phyloP scores from a whole-genome alignment of 2,113 vertebrate genomes.

The Cichladusa arquata region DNA sequence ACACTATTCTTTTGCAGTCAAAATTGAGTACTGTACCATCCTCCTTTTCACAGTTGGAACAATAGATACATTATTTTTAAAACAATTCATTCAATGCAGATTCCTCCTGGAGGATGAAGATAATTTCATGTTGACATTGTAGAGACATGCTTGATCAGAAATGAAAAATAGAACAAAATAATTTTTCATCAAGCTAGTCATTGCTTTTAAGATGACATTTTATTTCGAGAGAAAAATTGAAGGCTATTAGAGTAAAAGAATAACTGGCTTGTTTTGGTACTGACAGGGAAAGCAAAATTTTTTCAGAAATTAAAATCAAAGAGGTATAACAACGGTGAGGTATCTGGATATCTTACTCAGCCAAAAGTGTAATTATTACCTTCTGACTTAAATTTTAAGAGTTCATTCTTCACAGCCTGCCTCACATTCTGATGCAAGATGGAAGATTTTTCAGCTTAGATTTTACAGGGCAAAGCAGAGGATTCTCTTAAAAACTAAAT shows the following conservation, averaged over 20 bases:
- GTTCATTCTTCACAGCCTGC: not conserved
- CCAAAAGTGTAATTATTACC: not conserved
- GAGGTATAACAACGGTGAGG: not conserved
- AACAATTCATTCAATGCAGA: not conserved
- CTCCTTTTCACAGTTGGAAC: not conserved
- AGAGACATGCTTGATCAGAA: not conserved
- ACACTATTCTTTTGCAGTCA: not conserved
- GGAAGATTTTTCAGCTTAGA: not conserved
- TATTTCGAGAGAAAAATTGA: not conserved
- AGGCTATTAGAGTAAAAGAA: not conserved
- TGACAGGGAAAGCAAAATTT: not conserved
- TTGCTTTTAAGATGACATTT: not conserved
- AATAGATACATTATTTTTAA: not conserved
- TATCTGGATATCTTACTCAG: not conserved
- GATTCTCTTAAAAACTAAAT: not conserved
- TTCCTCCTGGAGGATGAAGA: not conserved
- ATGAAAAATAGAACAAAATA: constrained; percentile 11
- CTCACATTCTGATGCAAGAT: not conserved
- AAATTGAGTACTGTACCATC: not conserved
- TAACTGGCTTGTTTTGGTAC: not conserved
- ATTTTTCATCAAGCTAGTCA: not conserved
- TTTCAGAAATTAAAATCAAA: not conserved
- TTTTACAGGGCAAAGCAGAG: not conserved
- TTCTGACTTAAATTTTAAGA: not conserved
- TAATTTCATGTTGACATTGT: constrained; percentile 7